Base-by-base conservation (phyloP, 64 coral and sea anemone species). In the Porites australiensis region DNA sequence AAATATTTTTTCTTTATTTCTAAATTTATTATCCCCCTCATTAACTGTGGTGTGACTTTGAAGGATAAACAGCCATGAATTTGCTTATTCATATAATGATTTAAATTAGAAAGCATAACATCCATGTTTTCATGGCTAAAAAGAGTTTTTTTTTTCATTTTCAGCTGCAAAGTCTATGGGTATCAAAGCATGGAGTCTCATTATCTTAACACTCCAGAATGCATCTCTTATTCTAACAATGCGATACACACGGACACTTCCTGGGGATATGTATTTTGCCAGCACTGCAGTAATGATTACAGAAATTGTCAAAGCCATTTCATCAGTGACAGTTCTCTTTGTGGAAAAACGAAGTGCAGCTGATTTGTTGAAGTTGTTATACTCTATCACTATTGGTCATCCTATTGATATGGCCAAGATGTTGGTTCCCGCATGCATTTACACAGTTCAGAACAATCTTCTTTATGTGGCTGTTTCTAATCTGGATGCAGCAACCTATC, bases 381-480 rank as follows among this genome's bases (percentile, higher is more conserved):
- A 94, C 85, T 76, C 89, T 5, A 72, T 92, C 8, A 96, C 73
- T 8, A 16, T 99, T 70, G 77, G 70, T 69, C 81, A 96, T 63
- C 88, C 94, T 79, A 8, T 85, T 19, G 98, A 99, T 45, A 96
- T 88, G 61, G 55, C 88, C 19, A 96, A 96, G 88, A 90, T 99
- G 47, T 51, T 89, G 50, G 88, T 99, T 8, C 98, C 98, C 3
- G 91, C 98, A 48, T 89, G 93, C 2, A 96, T 99, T 27, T 99
- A 99, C 72, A 93, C 89, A 7, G 44, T 99, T 23, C 98, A 99
- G 58, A 99, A 99, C n/a, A 99, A 99, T 79, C 74, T 99, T 11
- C 88, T 93, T 14, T 99, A 99, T 94, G 83, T 99, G 3, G 98
- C 98, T 61, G 93, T 99, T 80, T 99, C 98, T 23, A 96, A 99